Base-by-base conservation (phyloP, 2,113 vertebrate species). In the Neodon shergylaensis region DNA sequence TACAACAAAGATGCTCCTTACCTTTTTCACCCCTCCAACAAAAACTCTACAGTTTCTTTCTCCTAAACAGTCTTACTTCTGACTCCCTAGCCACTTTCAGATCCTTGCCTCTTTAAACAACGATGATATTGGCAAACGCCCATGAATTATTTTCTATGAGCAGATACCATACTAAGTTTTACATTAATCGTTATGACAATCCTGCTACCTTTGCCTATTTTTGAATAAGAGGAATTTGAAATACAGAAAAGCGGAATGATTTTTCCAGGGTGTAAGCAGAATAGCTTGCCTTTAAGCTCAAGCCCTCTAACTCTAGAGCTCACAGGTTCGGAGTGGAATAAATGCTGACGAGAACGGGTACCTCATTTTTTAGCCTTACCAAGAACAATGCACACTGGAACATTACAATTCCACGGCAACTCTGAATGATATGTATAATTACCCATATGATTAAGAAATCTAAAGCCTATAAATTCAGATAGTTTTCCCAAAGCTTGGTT, bases 91-190 rank as follows among this genome's bases (percentile, higher is more conserved):
- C 47, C 54, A 96, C 39, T 73, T 82, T 47, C 19, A 74, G 83
- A 95, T 77, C 26, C 21, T 77, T 77, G n/a, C 7, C 61, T 52
- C 33, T 92, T 96, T 93, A 72, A 76, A 49, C 49, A 77, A n/a
- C n/a, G 54, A 85, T 42, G 54, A 65, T 63, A 19, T 5, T 12
- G 58, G 9, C 42, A 83, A 95, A 90, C 21, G 83, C 16, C 39
- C 47, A 44, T 4, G 39, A 42, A 92, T 4, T 13, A 70, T 84
- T 66, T 86, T 77, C 26, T 65, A 73, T 9, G 24, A 79, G n/a
- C 88, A 93, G 36, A 26, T 1, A 42, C 28, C 54, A 22, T 58
- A 94, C 13, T 90, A 84, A 81, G 39, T 79, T 88, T 90, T 49
- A 63, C 14, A 58, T 33, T 52, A 82, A 77, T 73, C 1, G 49